These are phyloP conservation scores for Nothocercus nigrocapillus DNA, from an alignment of 2,113 vertebrate genomes.

Conservation along the genomic window DNA sequence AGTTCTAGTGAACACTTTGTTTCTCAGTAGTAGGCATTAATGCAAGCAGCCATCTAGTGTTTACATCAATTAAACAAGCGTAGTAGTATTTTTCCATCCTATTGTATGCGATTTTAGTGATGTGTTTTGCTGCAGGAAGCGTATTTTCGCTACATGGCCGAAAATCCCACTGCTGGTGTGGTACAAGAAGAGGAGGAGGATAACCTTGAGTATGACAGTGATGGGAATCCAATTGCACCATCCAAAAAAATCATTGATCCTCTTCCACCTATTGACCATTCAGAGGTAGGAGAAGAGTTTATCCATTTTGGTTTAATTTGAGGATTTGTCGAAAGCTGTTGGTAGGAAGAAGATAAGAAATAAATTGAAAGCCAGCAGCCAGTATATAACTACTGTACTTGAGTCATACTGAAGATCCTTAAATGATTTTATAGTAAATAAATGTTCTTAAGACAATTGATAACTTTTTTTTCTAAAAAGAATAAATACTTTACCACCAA, in stretches of 20 bases:
- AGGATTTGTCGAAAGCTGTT: not conserved
- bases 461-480: not conserved
- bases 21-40: constrained; percentile 53
- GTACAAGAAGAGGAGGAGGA: constrained; percentile 95
- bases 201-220: constrained; percentile 96
- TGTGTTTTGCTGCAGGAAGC: constrained; percentile 95
- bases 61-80: not conserved
- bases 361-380: not conserved
- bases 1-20: constrained; percentile 26
- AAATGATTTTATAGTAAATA: not conserved
- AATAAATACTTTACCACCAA: not conserved
- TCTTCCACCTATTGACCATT: constrained; percentile 95
- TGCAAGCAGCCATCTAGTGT: constrained; percentile 23
- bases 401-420: not conserved
- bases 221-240: constrained; percentile 93
- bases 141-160: constrained; percentile 99
- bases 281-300: constrained; percentile 83
- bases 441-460: not conserved
- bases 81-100: not conserved
- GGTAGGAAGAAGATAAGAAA: not conserved
- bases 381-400: not conserved
- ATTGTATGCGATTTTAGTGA: constrained; percentile 53
- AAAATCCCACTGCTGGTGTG: constrained; percentile 97
- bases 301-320: not conserved
- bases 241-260: constrained; percentile 95